Evolutionary conservation across 2,888 invertebrate species (phyloP), one percentile per base, ranked within the genome.

Genomic region (Pheosia tremula): DNA sequence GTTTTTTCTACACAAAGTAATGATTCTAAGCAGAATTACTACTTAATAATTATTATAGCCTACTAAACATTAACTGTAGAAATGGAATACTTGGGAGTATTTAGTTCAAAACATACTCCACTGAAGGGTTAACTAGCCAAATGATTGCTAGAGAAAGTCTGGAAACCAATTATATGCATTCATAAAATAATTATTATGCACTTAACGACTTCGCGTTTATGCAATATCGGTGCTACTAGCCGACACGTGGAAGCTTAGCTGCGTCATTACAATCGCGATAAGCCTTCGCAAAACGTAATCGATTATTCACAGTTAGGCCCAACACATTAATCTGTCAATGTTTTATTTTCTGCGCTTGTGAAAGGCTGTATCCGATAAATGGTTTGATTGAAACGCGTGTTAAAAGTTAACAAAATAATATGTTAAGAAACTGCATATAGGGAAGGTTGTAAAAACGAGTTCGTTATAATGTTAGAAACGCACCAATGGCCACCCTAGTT

Each of bases 181-280:
- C 66, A 71, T 71, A 71, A 72, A 71, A 71, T 69, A 67, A 74
- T 64, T 78, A 78, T 72, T 78, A 79, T 80, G 67, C 72, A 68
- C 69, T 66, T 69, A 68, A 68, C 67, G 69, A 69, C 71, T 76
- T 76, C 0, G 71, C 68, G 72, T 79, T 82, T 82, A 82, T 84
- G 81, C 80, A 86, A 85, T 77, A 74, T 66, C 66, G 56, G 68
- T 72, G 72, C 11, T 65, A 77, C 77, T 72, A 68, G 72, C 65
- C 74, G 77, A 80, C 87, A 88, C 88, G 88, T 89, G 88, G 83
- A 83, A 81, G 77, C 72, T 59, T 66, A 67, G 70, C 72, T 75
- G 77, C 79, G 78, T 70, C 70, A 76, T 68, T 73, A 68, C 64
- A 74, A 82, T 82, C 73, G 79, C 82, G 88, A 89, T 89, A 89